Evolutionary conservation across 2,113 vertebrate species (phyloP).

Genomic region (Lagenorhynchus albirostris): DNA sequence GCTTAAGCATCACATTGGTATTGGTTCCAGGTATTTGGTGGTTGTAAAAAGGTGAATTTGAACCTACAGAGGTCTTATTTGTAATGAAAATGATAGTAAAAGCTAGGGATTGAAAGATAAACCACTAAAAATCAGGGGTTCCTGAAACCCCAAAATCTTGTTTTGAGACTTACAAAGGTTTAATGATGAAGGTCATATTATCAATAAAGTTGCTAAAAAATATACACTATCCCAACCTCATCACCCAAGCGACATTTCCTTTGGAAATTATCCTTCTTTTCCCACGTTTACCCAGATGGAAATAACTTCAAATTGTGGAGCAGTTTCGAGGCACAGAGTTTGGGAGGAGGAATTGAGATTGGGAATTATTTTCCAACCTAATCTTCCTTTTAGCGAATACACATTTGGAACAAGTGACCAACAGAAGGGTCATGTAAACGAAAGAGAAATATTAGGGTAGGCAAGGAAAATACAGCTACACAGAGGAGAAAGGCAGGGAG

Average conservation of each 20-base stretch:
- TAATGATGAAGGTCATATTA: background rate
- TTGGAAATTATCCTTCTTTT: background rate
- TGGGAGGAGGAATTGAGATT: background rate
- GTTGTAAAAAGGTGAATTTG: background rate
- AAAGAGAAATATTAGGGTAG: conserved; percentile 72
- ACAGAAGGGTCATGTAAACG: conserved; percentile 40
- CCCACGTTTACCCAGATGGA: background rate
- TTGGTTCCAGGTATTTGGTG: background rate
- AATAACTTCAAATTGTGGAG: background rate
- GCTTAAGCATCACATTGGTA: background rate
- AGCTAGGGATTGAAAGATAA: background rate
- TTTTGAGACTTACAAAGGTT: background rate
- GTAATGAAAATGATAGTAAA: background rate
- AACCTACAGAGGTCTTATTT: background rate
- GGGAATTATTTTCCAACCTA: background rate
- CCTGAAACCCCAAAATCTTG: background rate
- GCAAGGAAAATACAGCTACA: conserved; percentile 86
- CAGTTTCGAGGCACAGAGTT: background rate
- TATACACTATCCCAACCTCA: background rate
- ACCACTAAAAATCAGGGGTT: background rate
- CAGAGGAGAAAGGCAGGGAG: conserved; percentile 84
- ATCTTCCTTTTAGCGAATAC: background rate
- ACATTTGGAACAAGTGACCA: background rate
- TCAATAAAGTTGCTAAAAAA: background rate
- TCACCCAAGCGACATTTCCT: background rate